A percentile compares a stretch with the other conserved stretches of the same genome.
Conservation (phyloP, 2,113 vertebrate species). For the Urocitellus parryii region DNA sequence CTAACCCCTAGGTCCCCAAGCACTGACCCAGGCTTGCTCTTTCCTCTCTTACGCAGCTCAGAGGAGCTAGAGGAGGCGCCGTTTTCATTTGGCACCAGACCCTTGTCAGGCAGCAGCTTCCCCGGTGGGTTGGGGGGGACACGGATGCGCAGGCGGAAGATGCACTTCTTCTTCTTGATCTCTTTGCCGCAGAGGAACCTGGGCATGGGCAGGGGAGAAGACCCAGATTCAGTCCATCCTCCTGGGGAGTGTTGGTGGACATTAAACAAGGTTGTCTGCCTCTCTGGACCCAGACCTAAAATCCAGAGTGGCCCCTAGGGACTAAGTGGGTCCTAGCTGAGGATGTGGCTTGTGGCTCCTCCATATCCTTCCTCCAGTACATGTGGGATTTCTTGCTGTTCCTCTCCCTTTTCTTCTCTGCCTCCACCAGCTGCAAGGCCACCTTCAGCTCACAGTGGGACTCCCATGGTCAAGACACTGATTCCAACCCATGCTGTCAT, state of each 20-base stretch:
- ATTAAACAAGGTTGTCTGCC: neutral
- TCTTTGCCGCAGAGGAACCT: constrained; percentile 98
- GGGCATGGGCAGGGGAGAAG: neutral
- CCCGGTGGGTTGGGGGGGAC: constrained; percentile 95
- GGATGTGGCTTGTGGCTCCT: neutral
- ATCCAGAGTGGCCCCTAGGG: neutral
- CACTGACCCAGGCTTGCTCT: constrained; percentile 87
- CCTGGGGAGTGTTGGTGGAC: neutral
- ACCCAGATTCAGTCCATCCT: neutral
- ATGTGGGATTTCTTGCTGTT: neutral
- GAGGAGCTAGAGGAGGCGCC: constrained; percentile 74
- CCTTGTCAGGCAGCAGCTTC: constrained; percentile 93
- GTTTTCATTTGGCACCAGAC: constrained; percentile 81
- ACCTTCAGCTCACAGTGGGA: neutral
- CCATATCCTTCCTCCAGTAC: neutral
- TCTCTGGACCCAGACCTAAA: neutral
- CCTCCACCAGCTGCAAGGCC: neutral
- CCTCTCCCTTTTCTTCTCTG: neutral
- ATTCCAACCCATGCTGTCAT: neutral
- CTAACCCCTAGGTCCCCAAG: neutral
- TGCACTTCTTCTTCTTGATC: constrained; percentile 98
- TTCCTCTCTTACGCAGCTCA: constrained; percentile 87
- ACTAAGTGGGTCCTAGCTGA: neutral
- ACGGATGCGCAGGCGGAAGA: constrained; percentile 95
- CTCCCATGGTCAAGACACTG: neutral